A percentile compares a stretch with the other conserved stretches of the same genome.
Conservation (phyloP, 1,140 invertebrate genomes). For the Aphis gossypii region DNA sequence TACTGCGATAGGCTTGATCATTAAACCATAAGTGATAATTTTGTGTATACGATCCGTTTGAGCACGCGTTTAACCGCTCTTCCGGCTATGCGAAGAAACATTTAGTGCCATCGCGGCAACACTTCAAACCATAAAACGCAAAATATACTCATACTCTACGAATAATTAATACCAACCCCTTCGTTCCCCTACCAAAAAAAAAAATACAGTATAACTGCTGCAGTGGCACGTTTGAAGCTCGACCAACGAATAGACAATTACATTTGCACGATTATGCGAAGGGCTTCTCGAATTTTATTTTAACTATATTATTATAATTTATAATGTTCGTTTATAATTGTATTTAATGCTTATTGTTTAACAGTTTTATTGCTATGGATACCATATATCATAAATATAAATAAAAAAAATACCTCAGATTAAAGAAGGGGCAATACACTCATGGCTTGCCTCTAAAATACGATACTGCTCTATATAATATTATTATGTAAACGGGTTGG, state of each 20-base stretch:
- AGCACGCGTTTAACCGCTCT: not conserved
- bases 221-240: not conserved
- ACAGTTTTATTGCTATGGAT: not conserved
- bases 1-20: not conserved
- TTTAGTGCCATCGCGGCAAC: not conserved
- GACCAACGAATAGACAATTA: not conserved
- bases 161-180: not conserved
- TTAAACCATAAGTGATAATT: not conserved
- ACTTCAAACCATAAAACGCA: slow-evolving; percentile 7
- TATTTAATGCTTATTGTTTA: not conserved
- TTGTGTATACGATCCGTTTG: not conserved
- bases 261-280: not conserved
- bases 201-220: too few species aligned
- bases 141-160: not conserved
- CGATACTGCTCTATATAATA: not conserved
- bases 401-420: not conserved
- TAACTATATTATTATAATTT: not conserved
- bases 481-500: not conserved
- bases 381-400: not conserved
- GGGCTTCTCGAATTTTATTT: not conserved
- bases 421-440: not conserved
- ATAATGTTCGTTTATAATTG: not conserved
- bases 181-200: too few species aligned
- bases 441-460: not conserved
- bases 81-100: not conserved